These are phyloP conservation scores for Oryzias woworae DNA, from an alignment of 2,113 vertebrate species.

Conservation along the genomic window DNA sequence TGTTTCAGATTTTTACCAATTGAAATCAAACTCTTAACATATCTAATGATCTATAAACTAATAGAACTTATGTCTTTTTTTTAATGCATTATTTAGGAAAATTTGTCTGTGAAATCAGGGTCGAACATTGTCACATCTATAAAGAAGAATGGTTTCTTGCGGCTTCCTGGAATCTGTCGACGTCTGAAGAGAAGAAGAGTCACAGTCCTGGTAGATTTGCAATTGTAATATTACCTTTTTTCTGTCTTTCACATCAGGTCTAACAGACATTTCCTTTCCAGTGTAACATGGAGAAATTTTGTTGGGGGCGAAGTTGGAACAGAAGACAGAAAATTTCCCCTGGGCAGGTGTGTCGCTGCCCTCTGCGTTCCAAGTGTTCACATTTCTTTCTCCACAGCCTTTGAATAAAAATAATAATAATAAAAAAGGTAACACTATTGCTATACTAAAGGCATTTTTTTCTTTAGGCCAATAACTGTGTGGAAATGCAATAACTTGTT, in stretches of 20 bases:
- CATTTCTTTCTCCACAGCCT: conserved; percentile 55
- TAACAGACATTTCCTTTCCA: conserved; percentile 7
- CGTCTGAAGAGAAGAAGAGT: conserved; percentile 61
- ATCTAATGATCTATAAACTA: too few species aligned
- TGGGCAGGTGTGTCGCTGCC: conserved; percentile 61
- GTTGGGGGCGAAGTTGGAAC: conserved; percentile 25
- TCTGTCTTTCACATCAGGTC: too few species aligned
- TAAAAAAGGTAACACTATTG: too few species aligned
- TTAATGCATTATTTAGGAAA: conserved; percentile 1
- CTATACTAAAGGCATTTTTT: too few species aligned
- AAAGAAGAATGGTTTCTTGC: background rate
- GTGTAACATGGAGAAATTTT: conserved; percentile 61
- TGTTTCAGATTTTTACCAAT: too few species aligned
- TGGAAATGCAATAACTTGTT: too few species aligned
- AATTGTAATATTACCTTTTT: background rate
- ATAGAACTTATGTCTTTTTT: background rate
- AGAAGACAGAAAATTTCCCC: background rate
- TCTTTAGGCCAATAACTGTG: too few species aligned
- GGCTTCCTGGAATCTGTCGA: conserved; percentile 62
- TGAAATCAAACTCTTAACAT: too few species aligned
- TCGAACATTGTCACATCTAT: background rate
- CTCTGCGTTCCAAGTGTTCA: conserved; percentile 44
- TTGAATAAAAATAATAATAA: conserved; percentile 11
- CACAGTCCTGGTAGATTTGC: conserved; percentile 54
- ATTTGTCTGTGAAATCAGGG: background rate